A percentile compares a stretch with the other conserved stretches of the same genome.
Conservation (phyloP, 2,113 vertebrate species). For the Anguilla rostrata region DNA sequence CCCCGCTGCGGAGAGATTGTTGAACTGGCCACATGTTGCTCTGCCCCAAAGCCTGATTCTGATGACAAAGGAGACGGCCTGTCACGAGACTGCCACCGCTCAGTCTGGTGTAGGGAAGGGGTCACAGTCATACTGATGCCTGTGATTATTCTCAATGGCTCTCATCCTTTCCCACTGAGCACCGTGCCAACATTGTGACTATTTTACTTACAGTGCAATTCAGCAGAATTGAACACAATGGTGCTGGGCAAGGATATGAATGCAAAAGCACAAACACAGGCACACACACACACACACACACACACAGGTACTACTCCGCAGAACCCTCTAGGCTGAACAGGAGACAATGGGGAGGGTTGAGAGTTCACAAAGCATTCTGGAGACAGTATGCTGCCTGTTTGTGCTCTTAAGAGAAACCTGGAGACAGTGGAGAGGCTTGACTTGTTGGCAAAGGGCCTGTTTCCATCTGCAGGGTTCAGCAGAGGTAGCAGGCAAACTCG, state of each 20-base stretch:
- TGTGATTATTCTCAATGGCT: background rate
- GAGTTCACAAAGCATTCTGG: background rate
- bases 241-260: background rate
- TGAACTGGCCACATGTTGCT: background rate
- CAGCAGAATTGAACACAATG: constrained; percentile 20
- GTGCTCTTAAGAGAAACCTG: background rate
- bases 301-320: background rate
- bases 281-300: background rate
- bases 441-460: background rate
- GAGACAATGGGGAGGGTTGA: background rate
- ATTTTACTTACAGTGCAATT: constrained; percentile 1
- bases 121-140: background rate
- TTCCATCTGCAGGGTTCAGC: background rate
- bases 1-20: background rate
- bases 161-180: background rate
- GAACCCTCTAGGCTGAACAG: background rate
- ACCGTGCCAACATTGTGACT: background rate
- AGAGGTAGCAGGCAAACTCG: background rate
- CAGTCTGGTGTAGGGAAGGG: background rate
- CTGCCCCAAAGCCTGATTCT: background rate
- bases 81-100: background rate
- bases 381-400: background rate
- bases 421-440: background rate
- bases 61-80: background rate
- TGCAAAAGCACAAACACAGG: background rate